These are phyloP conservation scores for Zaprionus davidi DNA, from an alignment of 1,140 invertebrate species.

Conservation along the genomic window DNA sequence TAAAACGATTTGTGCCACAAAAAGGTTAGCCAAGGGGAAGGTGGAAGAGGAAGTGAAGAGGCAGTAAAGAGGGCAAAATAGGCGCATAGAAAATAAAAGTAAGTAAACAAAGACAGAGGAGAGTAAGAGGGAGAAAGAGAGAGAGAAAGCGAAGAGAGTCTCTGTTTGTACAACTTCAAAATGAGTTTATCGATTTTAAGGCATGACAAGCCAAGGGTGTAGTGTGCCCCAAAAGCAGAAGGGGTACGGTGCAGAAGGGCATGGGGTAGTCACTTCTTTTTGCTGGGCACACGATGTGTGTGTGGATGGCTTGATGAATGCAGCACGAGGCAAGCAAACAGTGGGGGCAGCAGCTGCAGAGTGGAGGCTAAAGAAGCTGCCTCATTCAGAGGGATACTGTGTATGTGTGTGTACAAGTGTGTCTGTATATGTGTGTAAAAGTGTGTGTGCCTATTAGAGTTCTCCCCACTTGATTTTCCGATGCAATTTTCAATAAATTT, in stretches of 20 bases:
- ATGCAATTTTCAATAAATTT: conserved; percentile 63
- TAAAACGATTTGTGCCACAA: conserved; percentile 42
- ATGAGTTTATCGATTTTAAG: conserved; percentile 83
- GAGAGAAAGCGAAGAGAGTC: conserved; percentile 24
- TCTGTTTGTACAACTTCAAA: conserved; percentile 71
- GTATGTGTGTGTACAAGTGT: background rate
- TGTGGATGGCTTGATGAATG: conserved; percentile 27
- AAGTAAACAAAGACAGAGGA: conserved; percentile 44
- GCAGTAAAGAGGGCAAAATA: conserved; percentile 31
- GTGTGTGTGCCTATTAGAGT: background rate
- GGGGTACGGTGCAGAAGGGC: background rate
- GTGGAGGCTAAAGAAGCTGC: conserved; percentile 20
- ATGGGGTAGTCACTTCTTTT: conserved; percentile 10
- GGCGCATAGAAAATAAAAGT: conserved; percentile 76
- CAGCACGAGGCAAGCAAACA: background rate
- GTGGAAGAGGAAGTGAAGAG: background rate
- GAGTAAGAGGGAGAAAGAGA: conserved; percentile 3
- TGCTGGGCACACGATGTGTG: conserved; percentile 20
- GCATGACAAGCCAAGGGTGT: conserved; percentile 58
- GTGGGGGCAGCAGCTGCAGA: conserved; percentile 4
- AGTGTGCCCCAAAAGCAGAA: conserved; percentile 19
- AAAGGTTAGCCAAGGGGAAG: conserved; percentile 11
- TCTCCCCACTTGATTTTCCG: conserved; percentile 29
- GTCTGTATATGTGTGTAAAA: background rate
- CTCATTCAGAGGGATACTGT: conserved; percentile 1